Evolutionary conservation across 2,888 invertebrate species (phyloP), one percentile per base, ranked within the genome.

Genomic region (Archips crataeganus): DNA sequence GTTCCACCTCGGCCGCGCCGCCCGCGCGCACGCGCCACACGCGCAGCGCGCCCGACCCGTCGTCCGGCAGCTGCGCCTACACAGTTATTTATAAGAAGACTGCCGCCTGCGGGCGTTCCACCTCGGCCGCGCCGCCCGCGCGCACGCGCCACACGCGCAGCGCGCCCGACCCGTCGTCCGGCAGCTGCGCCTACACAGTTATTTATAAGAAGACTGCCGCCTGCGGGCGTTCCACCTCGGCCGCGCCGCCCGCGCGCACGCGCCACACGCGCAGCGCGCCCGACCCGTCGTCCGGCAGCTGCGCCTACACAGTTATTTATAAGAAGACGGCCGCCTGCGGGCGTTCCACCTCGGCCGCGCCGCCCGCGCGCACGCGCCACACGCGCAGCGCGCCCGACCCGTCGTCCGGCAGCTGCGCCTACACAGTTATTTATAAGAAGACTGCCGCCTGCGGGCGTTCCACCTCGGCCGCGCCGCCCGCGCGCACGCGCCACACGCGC

Each of bases 351-450:
- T 97, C 96, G 3, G 95, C 91, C n/a, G 86, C 13, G 23, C 77
- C 81, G 45, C 79, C 83, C 66, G 95, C 94, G 0, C 89, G 88
- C 51, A 98, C 95, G 80, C 97, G 96, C 97, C 97, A 98, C 70
- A 98, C 95, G 73, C 96, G 96, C 54, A 97, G 95, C 45, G 96
- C 96, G 1, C 98, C 99, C 0, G 96, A 95, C 0, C 98, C 99
- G 90, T 98, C 98, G 86, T 99, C 99, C 34, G 98, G 96, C 79
- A 99, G 95, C 86, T 98, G 98, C 0, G 97, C 97, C 92, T 98
- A 96, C 0, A 57, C 47, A 32, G n/a, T n/a, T n/a, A n/a, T n/a
- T n/a, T n/a, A n/a, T n/a, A 96, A 98, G 90, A 98, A 98, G 75
- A 95, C 95, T 6, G 97, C 97, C 75, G 96, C 95, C 80, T 96